Conservation (phyloP, 2,888 invertebrate species). For the Chironomus tentans region DNA sequence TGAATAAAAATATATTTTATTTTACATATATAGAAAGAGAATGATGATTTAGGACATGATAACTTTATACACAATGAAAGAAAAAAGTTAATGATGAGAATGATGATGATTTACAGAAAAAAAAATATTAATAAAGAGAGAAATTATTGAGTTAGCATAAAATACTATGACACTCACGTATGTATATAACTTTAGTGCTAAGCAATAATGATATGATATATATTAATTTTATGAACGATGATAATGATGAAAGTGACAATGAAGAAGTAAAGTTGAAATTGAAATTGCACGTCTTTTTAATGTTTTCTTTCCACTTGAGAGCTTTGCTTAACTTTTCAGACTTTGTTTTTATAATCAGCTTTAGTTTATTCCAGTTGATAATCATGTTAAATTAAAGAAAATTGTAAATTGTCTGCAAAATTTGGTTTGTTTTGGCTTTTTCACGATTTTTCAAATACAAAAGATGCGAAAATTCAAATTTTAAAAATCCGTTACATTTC, state of each 20-base stretch:
- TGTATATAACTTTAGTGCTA: constrained; percentile 26
- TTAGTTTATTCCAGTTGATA: no score
- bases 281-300: background rate
- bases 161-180: background rate
- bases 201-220: constrained; percentile 27
- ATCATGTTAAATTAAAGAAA: no score
- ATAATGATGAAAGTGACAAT: background rate
- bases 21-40: background rate
- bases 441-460: no score
- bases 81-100: background rate
- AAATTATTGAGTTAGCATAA: background rate
- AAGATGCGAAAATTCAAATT: no score
- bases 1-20: background rate
- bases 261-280: constrained; percentile 18
- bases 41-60: background rate
- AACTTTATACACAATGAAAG: background rate
- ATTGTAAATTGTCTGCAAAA: no score
- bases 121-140: background rate
- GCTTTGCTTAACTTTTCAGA: no score
- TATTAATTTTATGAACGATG: constrained; percentile 25
- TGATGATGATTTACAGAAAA: no score
- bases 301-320: background rate
- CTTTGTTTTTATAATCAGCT: no score
- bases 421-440: no score
- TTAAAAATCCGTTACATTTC: no score